Evolutionary conservation across 2,113 vertebrate species (phyloP), one percentile per base, ranked within the genome.

Genomic region (Neolamprologus variostigma): DNA sequence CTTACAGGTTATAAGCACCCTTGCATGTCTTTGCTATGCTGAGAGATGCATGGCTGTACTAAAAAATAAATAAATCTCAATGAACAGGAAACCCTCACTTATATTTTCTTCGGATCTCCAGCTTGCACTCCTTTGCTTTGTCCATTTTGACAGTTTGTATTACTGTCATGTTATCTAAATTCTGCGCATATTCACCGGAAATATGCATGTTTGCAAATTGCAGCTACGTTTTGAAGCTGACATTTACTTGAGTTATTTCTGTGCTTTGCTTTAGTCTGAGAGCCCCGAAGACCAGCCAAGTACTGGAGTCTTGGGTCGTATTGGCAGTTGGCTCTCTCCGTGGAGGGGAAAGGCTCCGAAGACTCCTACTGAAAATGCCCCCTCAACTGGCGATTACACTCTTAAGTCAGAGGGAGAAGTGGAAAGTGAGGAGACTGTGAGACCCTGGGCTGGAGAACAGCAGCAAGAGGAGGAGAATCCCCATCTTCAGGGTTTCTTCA

Each of bases 311-410:
- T 89, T 96, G 82, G 94, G 95, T 1, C 95, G 96, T 23, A 94
- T 96, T 8, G 96, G 96, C 71, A 96, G 93, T 90, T 96, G 96
- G 96, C 54, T 96, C 8, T 95, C 94, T 63, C 95, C 95, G 1
- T 96, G 95, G 93, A 95, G 51, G 71, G 92, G 80, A 85, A 95
- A 80, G 23, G 63, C 71, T 89, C 87, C 93, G 1, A 90, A 33
- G 7, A 87, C 61, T 78, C 63, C 86, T 1, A 26, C 40, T 40
- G 95, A 94, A 87, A 92, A 87, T 91, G 90, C 26, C 45, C 68
- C 88, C 14, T 80, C 80, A 6, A 71, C 50, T 8, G 9, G 16
- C 35, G 85, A 90, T 33, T 4, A 45, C 55, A 40, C 21, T 73
- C 5, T 26, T n/a, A 68, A 87, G 33, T 54, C 84, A 83, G 90